Evolutionary conservation across 2,888 invertebrate species (phyloP), one percentile per base, ranked within the genome.

Genomic region (Caenorhabditis sp.): DNA sequence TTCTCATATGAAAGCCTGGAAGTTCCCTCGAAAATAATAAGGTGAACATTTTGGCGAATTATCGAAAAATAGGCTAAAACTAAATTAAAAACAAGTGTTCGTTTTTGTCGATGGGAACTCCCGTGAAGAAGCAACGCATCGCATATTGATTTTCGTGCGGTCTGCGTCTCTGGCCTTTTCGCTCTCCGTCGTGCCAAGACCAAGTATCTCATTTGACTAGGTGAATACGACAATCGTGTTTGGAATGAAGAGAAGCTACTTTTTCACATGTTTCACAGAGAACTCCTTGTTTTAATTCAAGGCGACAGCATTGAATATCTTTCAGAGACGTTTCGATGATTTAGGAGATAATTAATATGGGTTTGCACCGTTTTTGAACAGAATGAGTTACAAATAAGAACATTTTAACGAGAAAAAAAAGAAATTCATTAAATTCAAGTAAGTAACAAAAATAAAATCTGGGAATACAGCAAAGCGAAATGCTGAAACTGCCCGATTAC

Each of bases 131-230:
- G 59, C 68, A 59, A 10, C 26, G 70, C 70, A 41, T 54, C 26
- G 22, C n/a, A 70, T 79, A 79, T 79, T 47, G 79, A 79, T 79
- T 79, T 70, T 70, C 28, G 61, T 0, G 22, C 24, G 31, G 56
- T 64, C 79, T 79, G 79, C 79, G 79, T 64, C 79, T 72, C 56
- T 22, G 24, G 38, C 58, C 54, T 61, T 59, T 51, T 22, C n/a
- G 14, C 49, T 56, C 59, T 63, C 41, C 63, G 63, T 79, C 79
- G 79, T 58, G 70, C 49, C 79, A 70, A 79, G 79, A 79, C 79
- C 79, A 70, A 51, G 28, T 68, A 8, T 76, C 26, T 35, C 35
- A 66, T 35, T 38, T 22, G 26, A 44, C 24, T 41, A 63, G 44
- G 44, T 44, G 44, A 28, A 63, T 31, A 44, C n/a, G 3, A 44